phyloP scores from a whole-genome alignment of 2,888 invertebrate species.

The Hipparchia semele region DNA sequence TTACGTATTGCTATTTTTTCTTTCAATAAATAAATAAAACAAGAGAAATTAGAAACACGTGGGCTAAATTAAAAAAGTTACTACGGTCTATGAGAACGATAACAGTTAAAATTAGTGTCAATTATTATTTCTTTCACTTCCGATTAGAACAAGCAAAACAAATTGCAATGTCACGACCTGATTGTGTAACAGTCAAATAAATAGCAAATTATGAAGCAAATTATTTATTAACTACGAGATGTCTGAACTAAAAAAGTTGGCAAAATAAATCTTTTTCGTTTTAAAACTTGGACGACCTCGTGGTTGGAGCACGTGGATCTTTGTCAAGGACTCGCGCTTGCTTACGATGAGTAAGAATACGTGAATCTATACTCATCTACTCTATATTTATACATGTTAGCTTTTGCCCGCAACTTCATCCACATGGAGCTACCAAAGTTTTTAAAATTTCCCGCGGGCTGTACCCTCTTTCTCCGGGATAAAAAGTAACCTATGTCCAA shows the following conservation, averaged over 20 bases:
- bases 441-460: too few relatives aligned
- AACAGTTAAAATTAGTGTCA: background rate
- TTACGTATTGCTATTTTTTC: too few relatives aligned
- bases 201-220: background rate
- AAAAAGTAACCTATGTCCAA: too few relatives aligned
- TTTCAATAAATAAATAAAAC: too few relatives aligned
- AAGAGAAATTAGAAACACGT: too few relatives aligned
- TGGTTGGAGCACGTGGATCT: background rate
- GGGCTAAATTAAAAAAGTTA: background rate
- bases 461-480: too few relatives aligned
- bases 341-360: background rate
- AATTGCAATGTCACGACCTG: constrained; percentile 22
- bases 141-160: constrained; percentile 8
- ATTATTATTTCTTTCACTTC: constrained; percentile 18
- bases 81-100: background rate
- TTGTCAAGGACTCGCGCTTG: constrained; percentile 11
- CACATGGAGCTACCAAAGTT: too few relatives aligned
- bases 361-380: too few relatives aligned
- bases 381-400: too few relatives aligned
- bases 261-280: background rate
- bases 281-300: background rate
- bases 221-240: background rate
- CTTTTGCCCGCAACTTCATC: too few relatives aligned
- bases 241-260: background rate
- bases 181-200: background rate